Evolutionary conservation across 2,797 vertebrate genomes (phyloP).

Genomic region (Hozukius guyotensis): DNA sequence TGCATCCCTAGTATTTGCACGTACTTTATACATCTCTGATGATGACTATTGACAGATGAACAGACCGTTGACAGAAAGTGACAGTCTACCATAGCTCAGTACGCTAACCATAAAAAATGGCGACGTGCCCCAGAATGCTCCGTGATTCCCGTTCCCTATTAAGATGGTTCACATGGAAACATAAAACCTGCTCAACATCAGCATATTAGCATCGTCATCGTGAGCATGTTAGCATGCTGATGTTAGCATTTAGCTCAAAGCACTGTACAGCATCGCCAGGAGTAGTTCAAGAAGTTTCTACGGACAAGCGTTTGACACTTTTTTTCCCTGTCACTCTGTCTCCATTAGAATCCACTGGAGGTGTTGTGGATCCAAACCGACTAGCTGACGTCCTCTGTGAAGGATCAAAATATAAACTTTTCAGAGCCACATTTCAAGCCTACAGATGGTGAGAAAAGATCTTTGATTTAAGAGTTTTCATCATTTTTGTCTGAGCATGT

Average conservation of each 20-base stretch:
- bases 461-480: not conserved
- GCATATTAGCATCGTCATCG: not conserved
- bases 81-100: too few species aligned
- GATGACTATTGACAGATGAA: too few species aligned
- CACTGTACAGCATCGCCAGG: too few species aligned
- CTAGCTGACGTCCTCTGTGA: not conserved
- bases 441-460: not conserved
- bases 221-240: not conserved
- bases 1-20: too few species aligned
- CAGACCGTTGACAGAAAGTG: too few species aligned
- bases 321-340: too few species aligned
- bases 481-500: not conserved
- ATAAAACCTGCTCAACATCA: not conserved
- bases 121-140: too few species aligned
- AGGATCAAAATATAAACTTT: not conserved
- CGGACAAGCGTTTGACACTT: not conserved
- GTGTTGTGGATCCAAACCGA: not conserved
- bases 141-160: not conserved
- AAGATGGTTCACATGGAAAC: not conserved
- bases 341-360: not conserved
- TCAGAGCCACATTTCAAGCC: not conserved
- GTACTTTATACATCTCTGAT: too few species aligned
- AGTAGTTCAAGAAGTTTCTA: not conserved
- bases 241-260: not conserved
- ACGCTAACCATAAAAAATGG: too few species aligned